phyloP scores from a whole-genome alignment of 2,797 vertebrate genomes.

The Carcharodon carcharias region DNA sequence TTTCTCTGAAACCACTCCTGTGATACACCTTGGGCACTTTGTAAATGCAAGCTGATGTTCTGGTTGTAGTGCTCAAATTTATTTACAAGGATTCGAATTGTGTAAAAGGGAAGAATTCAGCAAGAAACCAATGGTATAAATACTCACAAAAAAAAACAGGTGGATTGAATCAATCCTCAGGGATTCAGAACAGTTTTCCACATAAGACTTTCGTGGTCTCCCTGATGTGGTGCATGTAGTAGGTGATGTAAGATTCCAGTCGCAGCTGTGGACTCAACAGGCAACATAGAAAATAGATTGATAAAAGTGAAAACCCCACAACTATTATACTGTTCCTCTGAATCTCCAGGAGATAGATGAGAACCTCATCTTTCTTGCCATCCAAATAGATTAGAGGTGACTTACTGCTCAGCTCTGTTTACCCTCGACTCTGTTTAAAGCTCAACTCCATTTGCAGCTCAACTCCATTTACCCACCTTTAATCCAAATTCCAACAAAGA shows the following conservation, averaged over 20 bases:
- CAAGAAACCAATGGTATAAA: neutral
- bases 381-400: neutral
- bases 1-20: neutral
- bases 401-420: neutral
- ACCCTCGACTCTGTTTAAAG: no score
- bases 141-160: neutral
- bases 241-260: neutral
- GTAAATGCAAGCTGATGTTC: neutral
- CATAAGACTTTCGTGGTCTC: neutral
- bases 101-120: neutral
- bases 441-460: no score
- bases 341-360: neutral
- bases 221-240: neutral
- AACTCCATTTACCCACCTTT: neutral
- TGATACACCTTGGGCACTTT: neutral
- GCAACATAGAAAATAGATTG: no score
- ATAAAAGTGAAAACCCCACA: no score
- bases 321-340: neutral
- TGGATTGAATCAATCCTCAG: neutral
- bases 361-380: neutral
- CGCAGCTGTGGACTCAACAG: neutral
- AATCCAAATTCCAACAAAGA: neutral
- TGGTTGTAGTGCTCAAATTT: neutral
- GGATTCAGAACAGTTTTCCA: neutral
- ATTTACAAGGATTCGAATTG: neutral